Evolutionary conservation across 2,888 invertebrate species (phyloP).

Genomic region (Oscheius myriophilus): DNA sequence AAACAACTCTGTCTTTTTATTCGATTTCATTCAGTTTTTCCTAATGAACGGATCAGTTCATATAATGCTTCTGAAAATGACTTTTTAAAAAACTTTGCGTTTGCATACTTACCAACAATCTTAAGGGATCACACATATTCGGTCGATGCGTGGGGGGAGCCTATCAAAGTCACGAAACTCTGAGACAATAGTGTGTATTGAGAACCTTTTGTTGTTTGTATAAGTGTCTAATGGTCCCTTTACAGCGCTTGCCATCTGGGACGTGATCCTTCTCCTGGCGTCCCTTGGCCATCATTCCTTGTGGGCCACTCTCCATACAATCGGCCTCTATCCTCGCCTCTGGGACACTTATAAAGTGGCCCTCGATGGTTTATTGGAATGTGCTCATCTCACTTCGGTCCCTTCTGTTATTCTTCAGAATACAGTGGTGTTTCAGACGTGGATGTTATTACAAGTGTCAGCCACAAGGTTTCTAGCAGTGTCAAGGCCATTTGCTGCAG

Average conservation of each 20-base stretch:
- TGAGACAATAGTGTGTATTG: too few species aligned
- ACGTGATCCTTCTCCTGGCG: slow-evolving; percentile 51
- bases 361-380: slow-evolving; percentile 52
- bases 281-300: slow-evolving; percentile 55
- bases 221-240: too few species aligned
- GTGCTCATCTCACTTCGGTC: slow-evolving; percentile 60
- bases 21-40: too few species aligned
- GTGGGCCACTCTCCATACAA: slow-evolving; percentile 50
- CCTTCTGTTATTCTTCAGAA: not conserved
- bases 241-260: slow-evolving; percentile 47
- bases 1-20: too few species aligned
- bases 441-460: slow-evolving; percentile 61
- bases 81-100: too few species aligned
- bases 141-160: too few species aligned
- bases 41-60: too few species aligned
- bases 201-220: too few species aligned
- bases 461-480: slow-evolving; percentile 60
- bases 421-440: slow-evolving; percentile 43
- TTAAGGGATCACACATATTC: too few species aligned
- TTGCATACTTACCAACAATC: too few species aligned
- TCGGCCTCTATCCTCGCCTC: slow-evolving; percentile 34
- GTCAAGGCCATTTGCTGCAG: slow-evolving; percentile 49
- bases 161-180: too few species aligned
- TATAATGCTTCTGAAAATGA: too few species aligned
- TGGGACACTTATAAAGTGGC: slow-evolving; percentile 49